Evolutionary conservation across 2,113 vertebrate genomes (phyloP).

Genomic region (Rhipidura dahli): DNA sequence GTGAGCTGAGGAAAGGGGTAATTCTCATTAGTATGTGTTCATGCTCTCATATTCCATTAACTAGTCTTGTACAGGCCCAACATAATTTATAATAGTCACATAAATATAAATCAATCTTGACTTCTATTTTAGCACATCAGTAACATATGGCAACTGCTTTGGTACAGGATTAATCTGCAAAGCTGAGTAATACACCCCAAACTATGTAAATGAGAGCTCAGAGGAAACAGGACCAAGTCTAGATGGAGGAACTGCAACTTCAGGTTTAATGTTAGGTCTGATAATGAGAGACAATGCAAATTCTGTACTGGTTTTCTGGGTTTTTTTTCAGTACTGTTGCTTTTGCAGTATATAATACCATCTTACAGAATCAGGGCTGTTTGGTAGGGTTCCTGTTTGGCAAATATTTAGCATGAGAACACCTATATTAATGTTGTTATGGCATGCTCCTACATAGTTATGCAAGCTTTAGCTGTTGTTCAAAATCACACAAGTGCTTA

Average conservation of each 20-base stretch:
- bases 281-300: background rate
- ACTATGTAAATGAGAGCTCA: background rate
- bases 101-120: background rate
- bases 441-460: background rate
- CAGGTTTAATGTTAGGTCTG: background rate
- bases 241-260: background rate
- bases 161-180: background rate
- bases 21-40: background rate
- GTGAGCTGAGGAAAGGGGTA: constrained; percentile 59
- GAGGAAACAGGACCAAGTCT: background rate
- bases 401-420: background rate
- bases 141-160: background rate
- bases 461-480: background rate
- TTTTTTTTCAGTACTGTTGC: background rate
- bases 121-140: background rate
- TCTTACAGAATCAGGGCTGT: background rate
- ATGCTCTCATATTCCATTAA: background rate
- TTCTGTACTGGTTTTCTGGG: background rate
- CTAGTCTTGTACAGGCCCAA: background rate
- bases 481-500: background rate
- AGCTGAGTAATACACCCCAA: background rate
- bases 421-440: background rate
- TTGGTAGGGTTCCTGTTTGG: background rate
- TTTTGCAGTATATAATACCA: background rate
- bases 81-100: background rate